A percentile compares a stretch with the other conserved stretches of the same genome.
These are phyloP conservation scores for Tenthredo scrophulariae DNA, from an alignment of 2,888 invertebrate species.

Conservation along the genomic window DNA sequence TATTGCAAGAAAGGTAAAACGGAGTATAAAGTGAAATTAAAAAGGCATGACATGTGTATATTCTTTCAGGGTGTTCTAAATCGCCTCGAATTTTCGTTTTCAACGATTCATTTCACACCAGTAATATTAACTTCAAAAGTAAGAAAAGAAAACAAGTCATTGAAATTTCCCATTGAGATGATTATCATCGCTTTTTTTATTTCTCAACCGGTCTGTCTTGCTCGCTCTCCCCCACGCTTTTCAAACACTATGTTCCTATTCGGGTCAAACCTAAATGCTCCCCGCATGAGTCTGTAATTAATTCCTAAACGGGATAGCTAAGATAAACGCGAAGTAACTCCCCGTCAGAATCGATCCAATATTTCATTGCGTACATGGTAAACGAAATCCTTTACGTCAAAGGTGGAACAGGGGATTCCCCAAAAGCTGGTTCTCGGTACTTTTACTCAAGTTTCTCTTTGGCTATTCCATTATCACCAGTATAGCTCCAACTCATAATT, in stretches of 20 bases:
- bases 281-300: not conserved
- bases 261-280: not conserved
- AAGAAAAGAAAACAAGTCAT: no score
- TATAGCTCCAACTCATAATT: not conserved
- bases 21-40: no score
- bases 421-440: not conserved
- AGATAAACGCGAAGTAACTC: not conserved
- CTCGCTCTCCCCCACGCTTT: no score
- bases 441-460: not conserved
- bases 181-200: not conserved
- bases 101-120: no score
- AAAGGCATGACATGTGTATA: no score
- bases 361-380: not conserved
- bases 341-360: not conserved
- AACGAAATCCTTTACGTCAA: not conserved
- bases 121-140: no score
- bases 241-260: not conserved
- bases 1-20: no score
- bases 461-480: not conserved
- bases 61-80: no score
- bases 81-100: no score
- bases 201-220: not conserved
- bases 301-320: not conserved
- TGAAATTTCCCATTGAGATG: no score
- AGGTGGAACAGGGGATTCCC: not conserved